Percentiles rank a stretch among this genome's conserved stretches.
Evolutionary conservation across 2,888 invertebrate genomes (phyloP).

Genomic region (Xylota segnis): DNA sequence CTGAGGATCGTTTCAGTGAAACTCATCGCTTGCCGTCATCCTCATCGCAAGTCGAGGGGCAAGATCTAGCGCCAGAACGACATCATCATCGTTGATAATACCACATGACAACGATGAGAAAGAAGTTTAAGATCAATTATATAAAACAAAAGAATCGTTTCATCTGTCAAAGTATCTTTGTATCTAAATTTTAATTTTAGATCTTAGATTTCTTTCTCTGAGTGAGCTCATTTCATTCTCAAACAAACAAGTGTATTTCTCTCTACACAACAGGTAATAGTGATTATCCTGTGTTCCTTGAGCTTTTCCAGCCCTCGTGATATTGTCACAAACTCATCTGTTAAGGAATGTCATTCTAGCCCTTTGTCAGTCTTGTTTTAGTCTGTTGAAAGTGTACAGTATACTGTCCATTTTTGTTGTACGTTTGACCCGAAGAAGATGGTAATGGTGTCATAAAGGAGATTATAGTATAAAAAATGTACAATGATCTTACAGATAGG

Average conservation of each 20-base stretch:
- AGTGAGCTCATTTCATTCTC: conserved; percentile 53
- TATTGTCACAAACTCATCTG: conserved; percentile 52
- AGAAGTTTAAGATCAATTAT: conserved; percentile 53
- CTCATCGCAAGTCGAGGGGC: conserved; percentile 59
- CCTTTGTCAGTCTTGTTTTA: conserved; percentile 27
- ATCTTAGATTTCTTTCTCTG: conserved; percentile 63
- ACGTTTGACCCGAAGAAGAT: background rate
- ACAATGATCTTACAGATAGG: no score
- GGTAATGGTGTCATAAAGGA: background rate
- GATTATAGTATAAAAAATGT: no score
- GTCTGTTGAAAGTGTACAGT: conserved; percentile 57
- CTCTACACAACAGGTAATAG: conserved; percentile 60
- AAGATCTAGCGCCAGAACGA: conserved; percentile 32
- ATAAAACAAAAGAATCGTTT: background rate
- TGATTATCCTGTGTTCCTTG: conserved; percentile 58
- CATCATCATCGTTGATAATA: conserved; percentile 54
- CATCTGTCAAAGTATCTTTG: background rate
- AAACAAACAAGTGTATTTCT: conserved; percentile 30
- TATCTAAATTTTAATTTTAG: conserved; percentile 4
- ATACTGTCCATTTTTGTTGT: conserved; percentile 15
- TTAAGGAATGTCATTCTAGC: conserved; percentile 23
- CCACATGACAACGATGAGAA: conserved; percentile 60
- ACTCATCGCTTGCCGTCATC: conserved; percentile 69
- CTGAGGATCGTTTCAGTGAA: conserved; percentile 73
- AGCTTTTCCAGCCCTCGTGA: conserved; percentile 61